Evolutionary conservation across 2,797 vertebrate genomes (phyloP).

Genomic region (Antrozous pallidus): DNA sequence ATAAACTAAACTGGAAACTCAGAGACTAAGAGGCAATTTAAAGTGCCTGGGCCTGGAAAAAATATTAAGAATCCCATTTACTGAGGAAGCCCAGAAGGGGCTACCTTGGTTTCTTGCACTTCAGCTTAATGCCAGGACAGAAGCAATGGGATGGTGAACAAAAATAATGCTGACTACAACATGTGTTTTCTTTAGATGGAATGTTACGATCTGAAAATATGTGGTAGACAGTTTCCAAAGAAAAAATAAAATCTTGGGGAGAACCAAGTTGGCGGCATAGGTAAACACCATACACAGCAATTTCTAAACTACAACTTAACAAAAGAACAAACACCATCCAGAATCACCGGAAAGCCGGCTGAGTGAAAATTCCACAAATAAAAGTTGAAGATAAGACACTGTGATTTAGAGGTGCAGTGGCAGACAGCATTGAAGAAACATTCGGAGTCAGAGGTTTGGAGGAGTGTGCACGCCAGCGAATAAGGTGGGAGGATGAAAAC

Average conservation of each 20-base stretch:
- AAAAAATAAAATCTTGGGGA: background rate
- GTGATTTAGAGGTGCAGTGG: no score
- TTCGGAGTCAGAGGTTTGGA: no score
- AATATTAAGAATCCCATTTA: background rate
- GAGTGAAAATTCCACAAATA: no score
- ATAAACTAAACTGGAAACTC: background rate
- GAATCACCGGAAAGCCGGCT: no score
- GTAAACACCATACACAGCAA: no score
- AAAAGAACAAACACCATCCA: no score
- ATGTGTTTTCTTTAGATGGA: background rate
- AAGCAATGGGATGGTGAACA: background rate
- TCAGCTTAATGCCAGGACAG: background rate
- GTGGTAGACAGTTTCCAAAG: background rate
- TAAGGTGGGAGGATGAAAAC: no score
- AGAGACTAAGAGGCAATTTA: background rate
- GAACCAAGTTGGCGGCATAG: no score
- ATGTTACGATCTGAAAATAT: background rate
- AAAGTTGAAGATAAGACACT: no score
- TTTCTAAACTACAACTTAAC: no score
- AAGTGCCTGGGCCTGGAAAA: background rate
- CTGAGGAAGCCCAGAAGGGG: background rate
- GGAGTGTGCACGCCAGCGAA: no score
- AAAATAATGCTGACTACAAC: background rate
- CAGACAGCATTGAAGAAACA: no score
- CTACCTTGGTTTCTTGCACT: background rate